Evolutionary conservation across 1,140 invertebrate genomes (phyloP).

Genomic region (Orchestia grillus): DNA sequence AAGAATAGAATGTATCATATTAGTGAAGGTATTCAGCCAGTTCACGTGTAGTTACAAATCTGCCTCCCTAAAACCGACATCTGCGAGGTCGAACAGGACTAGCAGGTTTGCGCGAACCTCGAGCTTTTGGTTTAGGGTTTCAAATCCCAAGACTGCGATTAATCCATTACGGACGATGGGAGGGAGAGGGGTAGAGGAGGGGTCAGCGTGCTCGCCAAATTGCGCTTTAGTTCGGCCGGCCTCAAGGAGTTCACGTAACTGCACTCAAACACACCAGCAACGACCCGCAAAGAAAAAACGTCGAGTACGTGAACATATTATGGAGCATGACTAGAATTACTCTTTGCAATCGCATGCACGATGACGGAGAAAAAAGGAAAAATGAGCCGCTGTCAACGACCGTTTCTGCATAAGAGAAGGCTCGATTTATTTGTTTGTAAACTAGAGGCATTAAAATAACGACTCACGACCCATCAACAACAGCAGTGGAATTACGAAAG

Average conservation of each 20-base stretch:
- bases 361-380: neutral
- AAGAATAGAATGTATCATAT: too few species aligned
- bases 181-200: too few species aligned
- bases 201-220: constrained; percentile 19
- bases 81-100: neutral
- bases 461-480: neutral
- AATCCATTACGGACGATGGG: constrained; percentile 32
- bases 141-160: constrained; percentile 47
- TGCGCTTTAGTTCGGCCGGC: neutral
- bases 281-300: neutral
- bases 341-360: neutral
- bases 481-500: neutral
- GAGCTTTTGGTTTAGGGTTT: neutral
- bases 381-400: neutral
- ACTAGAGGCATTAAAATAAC: neutral
- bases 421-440: neutral
- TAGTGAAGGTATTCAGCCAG: neutral
- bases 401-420: neutral
- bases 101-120: neutral
- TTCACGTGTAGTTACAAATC: neutral
- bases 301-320: constrained; percentile 32
- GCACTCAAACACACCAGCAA: constrained; percentile 6
- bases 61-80: neutral
- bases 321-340: constrained; percentile 9
- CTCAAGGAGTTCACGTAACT: neutral